Evolutionary conservation across 1,140 invertebrate genomes (phyloP), one percentile per base, ranked within the genome.

Genomic region (Phocides pigmalion): DNA sequence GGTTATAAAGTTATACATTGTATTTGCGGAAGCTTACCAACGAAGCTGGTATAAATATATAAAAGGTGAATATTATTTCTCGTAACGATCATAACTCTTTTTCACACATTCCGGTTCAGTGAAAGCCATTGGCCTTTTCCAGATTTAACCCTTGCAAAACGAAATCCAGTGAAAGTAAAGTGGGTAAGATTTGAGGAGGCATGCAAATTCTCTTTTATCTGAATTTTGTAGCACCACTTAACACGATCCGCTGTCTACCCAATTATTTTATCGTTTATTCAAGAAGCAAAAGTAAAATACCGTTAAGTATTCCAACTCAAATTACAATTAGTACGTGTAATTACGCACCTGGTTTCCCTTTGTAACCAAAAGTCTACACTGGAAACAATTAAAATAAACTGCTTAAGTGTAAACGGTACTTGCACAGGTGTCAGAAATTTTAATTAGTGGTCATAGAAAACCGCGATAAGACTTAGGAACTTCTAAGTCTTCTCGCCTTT

Each of bases 201-300:
- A 74, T 74, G 66, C 67, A 77, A 76, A 74, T 74, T 67, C 47
- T 51, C 63, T 66, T 68, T 70, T 61, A 62, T 64, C 46, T 59
- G 64, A 74, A 74, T 72, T 70, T 66, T 62, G 63, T 49, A 59
- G 50, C 37, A 56, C 56, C 63, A 64, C 59, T 70, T 75, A 65
- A 41, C 51, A 44, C 54, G 44, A 46, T 63, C 66, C 47, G 58
- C 64, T 53, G 46, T 41, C 44, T 51, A 47, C 56, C 47, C 56
- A 66, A 66, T 66, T 66, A 66, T 61, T 59, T 53, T 47, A 54
- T 61, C 47, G 63, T 47, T 50, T 65, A 50, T 65, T 59, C 42
- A 46, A 35, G 19, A 42, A 59, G 54, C 25, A 35, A 44, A 42
- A 32, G 15, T 46, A 32, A 32, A 59, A 46, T 47, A 35, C 22